Percentiles rank a stretch among this genome's conserved stretches.
Conservation (phyloP, 2,888 invertebrate genomes). For the Gastrophysa polygoni region DNA sequence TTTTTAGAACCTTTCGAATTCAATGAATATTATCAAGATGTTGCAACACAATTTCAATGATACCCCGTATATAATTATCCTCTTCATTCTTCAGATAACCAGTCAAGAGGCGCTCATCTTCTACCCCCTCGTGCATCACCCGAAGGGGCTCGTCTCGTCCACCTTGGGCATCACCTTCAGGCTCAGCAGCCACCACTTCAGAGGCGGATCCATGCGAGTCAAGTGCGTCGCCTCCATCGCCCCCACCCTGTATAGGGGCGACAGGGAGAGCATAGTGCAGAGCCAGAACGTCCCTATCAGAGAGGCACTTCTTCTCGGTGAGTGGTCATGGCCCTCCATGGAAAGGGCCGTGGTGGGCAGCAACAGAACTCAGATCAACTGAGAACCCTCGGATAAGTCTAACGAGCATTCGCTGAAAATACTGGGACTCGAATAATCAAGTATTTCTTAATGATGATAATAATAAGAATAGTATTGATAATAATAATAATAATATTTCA, state of each 20-base stretch:
- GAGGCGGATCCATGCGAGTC: constrained; percentile 66
- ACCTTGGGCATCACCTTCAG: constrained; percentile 64
- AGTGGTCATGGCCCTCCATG: too few relatives aligned
- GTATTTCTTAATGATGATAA: too few relatives aligned
- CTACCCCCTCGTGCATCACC: constrained; percentile 63
- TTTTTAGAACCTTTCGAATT: neutral
- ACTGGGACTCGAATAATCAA: too few relatives aligned
- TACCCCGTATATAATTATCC: too few relatives aligned
- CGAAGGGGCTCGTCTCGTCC: constrained; percentile 65
- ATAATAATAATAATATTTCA: too few relatives aligned
- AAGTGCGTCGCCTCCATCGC: constrained; percentile 67
- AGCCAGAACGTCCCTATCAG: constrained; percentile 62
- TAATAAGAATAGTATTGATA: too few relatives aligned
- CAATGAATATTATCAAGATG: too few relatives aligned
- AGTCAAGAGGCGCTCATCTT: constrained; percentile 60
- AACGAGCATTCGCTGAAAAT: too few relatives aligned
- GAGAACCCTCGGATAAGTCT: too few relatives aligned
- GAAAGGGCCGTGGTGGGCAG: too few relatives aligned
- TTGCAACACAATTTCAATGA: too few relatives aligned
- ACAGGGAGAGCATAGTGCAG: constrained; percentile 65
- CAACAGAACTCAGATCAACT: too few relatives aligned
- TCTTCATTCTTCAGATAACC: constrained; percentile 58
- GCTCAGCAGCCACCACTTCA: constrained; percentile 63
- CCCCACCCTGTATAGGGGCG: constrained; percentile 66
- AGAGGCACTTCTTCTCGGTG: constrained; percentile 68